phyloP scores from a whole-genome alignment of 2,797 vertebrate species.

The Tolypeutes matacus region DNA sequence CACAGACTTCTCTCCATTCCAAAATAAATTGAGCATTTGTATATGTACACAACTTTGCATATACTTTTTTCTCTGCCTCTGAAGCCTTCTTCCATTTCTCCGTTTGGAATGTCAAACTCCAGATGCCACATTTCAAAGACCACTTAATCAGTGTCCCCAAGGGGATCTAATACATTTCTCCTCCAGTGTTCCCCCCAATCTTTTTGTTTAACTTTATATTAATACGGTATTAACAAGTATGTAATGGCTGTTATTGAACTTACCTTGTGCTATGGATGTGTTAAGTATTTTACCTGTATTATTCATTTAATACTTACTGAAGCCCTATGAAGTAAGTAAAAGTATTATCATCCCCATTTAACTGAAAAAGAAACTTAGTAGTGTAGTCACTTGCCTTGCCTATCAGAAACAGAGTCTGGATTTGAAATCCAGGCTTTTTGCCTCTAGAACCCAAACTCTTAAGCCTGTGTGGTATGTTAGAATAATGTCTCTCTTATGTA shows the following conservation, averaged over 20 bases:
- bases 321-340: background rate
- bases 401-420: background rate
- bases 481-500: background rate
- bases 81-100: constrained; percentile 8
- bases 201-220: background rate
- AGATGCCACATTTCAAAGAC: constrained; percentile 25
- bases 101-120: background rate
- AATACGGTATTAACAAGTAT: background rate
- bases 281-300: background rate
- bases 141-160: background rate
- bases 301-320: background rate
- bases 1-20: background rate
- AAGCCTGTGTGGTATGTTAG: background rate
- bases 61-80: background rate
- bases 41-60: background rate
- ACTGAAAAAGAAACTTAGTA: constrained; percentile 19
- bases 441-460: background rate
- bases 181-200: background rate
- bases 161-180: background rate
- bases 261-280: background rate
- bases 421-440: background rate
- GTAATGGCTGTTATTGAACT: background rate
- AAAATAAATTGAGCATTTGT: background rate
- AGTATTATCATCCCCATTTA: background rate
- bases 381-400: background rate